Conservation (phyloP, 2,797 vertebrate species). For the Notolepis coatsorum region DNA sequence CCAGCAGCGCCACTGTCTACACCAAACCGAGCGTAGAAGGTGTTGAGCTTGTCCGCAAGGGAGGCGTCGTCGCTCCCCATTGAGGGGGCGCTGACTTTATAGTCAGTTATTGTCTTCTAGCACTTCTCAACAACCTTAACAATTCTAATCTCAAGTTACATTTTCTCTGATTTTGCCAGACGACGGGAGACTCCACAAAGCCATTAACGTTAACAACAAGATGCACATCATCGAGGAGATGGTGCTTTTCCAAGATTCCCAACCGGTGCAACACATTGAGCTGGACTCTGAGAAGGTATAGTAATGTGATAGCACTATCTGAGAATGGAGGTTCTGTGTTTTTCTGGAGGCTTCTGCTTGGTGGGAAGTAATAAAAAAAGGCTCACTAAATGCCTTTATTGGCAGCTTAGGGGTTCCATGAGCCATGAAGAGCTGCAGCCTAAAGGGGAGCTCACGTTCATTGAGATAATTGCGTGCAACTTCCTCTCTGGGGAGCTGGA, state of each 20-base stretch:
- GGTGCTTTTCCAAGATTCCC: slow-evolving; percentile 80
- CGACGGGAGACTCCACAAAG: slow-evolving; percentile 93
- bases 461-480: slow-evolving; percentile 58
- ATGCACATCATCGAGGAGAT: slow-evolving; percentile 94
- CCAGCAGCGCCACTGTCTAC: too few species aligned
- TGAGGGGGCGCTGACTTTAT: too few species aligned
- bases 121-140: not conserved
- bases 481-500: slow-evolving; percentile 57
- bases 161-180: slow-evolving; percentile 81
- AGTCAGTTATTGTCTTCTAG: not conserved
- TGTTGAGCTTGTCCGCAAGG: too few species aligned
- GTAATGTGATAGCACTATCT: not conserved
- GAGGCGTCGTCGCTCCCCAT: too few species aligned
- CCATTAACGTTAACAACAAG: slow-evolving; percentile 80
- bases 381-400: slow-evolving; percentile 52
- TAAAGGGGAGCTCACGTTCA: slow-evolving; percentile 46
- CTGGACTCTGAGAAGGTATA: slow-evolving; percentile 87
- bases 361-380: slow-evolving; percentile 34
- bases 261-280: slow-evolving; percentile 89
- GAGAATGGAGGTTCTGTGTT: not conserved
- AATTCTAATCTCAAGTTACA: too few species aligned
- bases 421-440: slow-evolving; percentile 45
- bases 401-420: slow-evolving; percentile 55
- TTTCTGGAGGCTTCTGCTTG: slow-evolving; percentile 12
- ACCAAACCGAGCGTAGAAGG: too few species aligned